Conservation (phyloP, 2,797 vertebrate genomes). For the Alcedo quadribrachys region DNA sequence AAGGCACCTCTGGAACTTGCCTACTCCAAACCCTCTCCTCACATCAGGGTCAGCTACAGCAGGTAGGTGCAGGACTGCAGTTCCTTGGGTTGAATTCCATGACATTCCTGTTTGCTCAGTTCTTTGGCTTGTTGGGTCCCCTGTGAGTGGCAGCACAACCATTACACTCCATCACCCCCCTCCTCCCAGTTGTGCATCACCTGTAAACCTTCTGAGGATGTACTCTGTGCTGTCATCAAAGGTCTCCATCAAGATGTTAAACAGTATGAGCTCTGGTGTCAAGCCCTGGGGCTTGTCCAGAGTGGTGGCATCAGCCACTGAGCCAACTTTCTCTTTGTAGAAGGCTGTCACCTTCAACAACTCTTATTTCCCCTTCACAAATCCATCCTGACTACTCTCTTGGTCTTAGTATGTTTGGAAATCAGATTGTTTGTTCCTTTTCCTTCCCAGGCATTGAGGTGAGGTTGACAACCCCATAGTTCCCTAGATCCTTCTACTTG, state of each 20-base stretch:
- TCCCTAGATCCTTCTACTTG: not conserved
- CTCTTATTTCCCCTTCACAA: not conserved
- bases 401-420: not conserved
- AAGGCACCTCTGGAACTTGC: not conserved
- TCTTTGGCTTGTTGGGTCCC: accelerated
- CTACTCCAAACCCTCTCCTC: not conserved
- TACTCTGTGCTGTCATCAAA: not conserved
- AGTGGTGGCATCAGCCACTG: not conserved
- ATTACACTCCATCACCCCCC: not conserved
- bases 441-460: not conserved
- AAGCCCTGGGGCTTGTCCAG: not conserved
- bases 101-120: not conserved
- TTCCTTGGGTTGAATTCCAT: not conserved
- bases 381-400: not conserved
- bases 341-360: not conserved
- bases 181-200: not conserved
- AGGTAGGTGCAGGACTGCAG: not conserved
- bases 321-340: not conserved
- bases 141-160: not conserved
- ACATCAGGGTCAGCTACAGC: not conserved
- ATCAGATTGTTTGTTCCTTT: not conserved
- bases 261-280: not conserved
- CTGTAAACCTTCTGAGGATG: not conserved
- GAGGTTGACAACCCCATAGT: not conserved
- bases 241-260: not conserved